Conservation (phyloP, 2,888 invertebrate species). For the Phrixothrix hirtus region DNA sequence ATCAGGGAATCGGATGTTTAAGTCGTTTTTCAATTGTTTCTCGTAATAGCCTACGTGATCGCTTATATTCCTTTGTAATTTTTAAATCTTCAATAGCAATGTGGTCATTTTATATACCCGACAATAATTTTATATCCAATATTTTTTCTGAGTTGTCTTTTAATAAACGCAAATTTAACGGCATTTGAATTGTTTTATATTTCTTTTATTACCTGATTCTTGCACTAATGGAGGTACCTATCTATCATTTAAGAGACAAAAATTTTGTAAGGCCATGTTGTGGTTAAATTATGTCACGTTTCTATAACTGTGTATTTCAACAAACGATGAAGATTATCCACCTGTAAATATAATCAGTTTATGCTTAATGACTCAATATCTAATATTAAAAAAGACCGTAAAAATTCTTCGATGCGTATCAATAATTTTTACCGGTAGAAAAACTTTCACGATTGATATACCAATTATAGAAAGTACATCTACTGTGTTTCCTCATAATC, state of each 20-base stretch:
- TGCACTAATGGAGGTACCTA: not conserved
- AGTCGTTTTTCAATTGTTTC: slow-evolving; percentile 32
- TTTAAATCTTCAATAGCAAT: slow-evolving; percentile 17
- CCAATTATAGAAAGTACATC: no score
- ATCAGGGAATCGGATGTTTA: slow-evolving; percentile 26
- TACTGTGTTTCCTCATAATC: no score
- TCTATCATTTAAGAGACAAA: no score
- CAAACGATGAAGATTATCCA: slow-evolving; percentile 15
- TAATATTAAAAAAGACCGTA: not conserved
- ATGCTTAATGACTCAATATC: slow-evolving; percentile 12
- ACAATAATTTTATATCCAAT: slow-evolving; percentile 4
- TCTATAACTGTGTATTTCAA: slow-evolving; percentile 12
- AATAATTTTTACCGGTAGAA: no score
- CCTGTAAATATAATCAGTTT: slow-evolving; percentile 11
- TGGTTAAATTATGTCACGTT: slow-evolving; percentile 27
- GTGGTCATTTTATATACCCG: slow-evolving; percentile 9
- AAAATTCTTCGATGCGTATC: not conserved
- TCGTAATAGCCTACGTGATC: slow-evolving; percentile 34
- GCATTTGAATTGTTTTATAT: slow-evolving; percentile 12
- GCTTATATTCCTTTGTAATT: slow-evolving; percentile 27
- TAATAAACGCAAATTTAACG: slow-evolving; percentile 14
- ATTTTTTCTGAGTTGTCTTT: slow-evolving; percentile 7
- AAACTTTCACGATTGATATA: no score
- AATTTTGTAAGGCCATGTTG: slow-evolving; percentile 23
- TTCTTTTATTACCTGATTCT: slow-evolving; percentile 1